Evolutionary conservation across 2,797 vertebrate species (phyloP).

Genomic region (Alauda arvensis): DNA sequence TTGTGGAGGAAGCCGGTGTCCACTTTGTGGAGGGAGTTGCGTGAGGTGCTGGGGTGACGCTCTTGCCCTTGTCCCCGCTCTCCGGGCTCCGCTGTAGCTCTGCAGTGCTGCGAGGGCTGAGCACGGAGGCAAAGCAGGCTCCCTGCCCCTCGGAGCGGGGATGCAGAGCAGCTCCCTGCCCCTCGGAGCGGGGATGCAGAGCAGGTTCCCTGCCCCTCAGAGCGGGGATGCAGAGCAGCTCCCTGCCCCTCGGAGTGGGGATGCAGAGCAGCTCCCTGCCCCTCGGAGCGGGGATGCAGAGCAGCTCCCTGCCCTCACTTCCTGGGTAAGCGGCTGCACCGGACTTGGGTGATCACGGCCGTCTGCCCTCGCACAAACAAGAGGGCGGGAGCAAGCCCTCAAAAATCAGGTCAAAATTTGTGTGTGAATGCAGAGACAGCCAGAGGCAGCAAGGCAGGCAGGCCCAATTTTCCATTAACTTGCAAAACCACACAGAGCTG

Average conservation of each 20-base stretch:
- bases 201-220: not conserved
- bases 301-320: not conserved
- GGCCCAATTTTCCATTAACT: slow-evolving; percentile 43
- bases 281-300: not conserved
- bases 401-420: not conserved
- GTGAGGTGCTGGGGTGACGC: not conserved
- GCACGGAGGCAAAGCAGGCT: not conserved
- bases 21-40: not conserved
- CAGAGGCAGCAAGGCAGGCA: not conserved
- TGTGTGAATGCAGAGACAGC: not conserved
- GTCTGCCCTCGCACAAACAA: rapidly evolving
- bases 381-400: not conserved
- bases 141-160: not conserved
- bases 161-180: not conserved
- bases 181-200: not conserved
- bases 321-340: rapidly evolving
- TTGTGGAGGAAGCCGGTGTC: not conserved
- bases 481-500: not conserved
- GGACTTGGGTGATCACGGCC: rapidly evolving
- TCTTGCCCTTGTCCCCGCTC: not conserved
- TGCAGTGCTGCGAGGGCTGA: not conserved
- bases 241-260: not conserved
- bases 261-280: not conserved
- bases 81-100: not conserved
- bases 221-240: not conserved